phyloP scores from a whole-genome alignment of 1,140 invertebrate genomes.

The Agrypnia vestita region DNA sequence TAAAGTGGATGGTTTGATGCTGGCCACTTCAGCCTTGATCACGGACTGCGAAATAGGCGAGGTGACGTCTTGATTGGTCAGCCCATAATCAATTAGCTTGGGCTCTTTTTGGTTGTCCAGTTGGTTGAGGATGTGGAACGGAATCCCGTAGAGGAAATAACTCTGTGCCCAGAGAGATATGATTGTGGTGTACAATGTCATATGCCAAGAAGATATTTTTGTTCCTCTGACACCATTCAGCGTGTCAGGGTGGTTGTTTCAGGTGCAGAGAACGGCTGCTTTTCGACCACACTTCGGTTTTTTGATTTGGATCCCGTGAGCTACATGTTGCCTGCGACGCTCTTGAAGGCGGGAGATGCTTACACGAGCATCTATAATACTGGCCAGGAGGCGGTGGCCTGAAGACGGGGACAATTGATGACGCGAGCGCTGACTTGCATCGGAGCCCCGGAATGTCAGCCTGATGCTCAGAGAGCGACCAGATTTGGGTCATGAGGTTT shows the following conservation, averaged over 20 bases:
- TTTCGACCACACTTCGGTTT: background rate
- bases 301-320: background rate
- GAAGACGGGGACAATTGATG: background rate
- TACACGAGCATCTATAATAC: background rate
- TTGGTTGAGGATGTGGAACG: no score
- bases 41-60: background rate
- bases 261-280: background rate
- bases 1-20: slow-evolving; percentile 1
- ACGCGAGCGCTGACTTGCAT: background rate
- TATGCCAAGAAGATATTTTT: background rate
- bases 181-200: background rate
- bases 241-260: background rate
- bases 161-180: background rate
- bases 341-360: background rate
- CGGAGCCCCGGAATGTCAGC: background rate
- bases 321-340: background rate
- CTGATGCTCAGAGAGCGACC: background rate
- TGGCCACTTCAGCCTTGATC: background rate
- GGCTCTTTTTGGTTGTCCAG: background rate
- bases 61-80: background rate
- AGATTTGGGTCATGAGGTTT: slow-evolving; percentile 6
- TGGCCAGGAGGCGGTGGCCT: background rate
- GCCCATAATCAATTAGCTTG: background rate
- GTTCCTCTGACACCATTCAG: background rate
- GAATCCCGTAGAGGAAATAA: background rate